phyloP scores from a whole-genome alignment of 1,140 invertebrate species.

The Monomorium pharaonis region DNA sequence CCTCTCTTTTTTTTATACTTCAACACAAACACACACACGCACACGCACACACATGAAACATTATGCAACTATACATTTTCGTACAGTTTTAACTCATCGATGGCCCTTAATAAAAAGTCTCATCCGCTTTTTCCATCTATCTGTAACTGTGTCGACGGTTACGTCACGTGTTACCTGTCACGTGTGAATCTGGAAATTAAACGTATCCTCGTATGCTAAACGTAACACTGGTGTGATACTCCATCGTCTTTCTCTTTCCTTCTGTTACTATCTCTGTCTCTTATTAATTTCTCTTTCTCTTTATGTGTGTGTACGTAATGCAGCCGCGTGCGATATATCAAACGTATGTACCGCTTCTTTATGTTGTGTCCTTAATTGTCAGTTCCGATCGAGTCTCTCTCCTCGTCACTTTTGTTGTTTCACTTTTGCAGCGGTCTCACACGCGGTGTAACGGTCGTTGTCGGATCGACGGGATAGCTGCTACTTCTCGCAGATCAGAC shows the following conservation, averaged over 20 bases:
- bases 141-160: neutral
- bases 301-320: slow-evolving; percentile 12
- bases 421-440: neutral
- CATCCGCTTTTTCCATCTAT: slow-evolving; percentile 43
- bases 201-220: neutral
- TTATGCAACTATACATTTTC: slow-evolving; percentile 20
- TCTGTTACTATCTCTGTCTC: neutral
- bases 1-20: slow-evolving; percentile 64
- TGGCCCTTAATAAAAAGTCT: slow-evolving; percentile 51
- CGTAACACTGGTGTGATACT: slow-evolving; percentile 1
- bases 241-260: neutral
- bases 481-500: neutral
- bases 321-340: slow-evolving; percentile 16
- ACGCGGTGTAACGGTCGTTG: slow-evolving; percentile 5
- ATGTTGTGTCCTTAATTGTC: slow-evolving; percentile 29
- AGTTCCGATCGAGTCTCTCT: neutral
- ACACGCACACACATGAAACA: neutral
- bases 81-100: slow-evolving; percentile 33
- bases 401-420: slow-evolving; percentile 23
- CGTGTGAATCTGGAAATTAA: slow-evolving; percentile 38
- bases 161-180: neutral
- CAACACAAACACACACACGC: neutral
- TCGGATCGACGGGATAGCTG: neutral
- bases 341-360: slow-evolving; percentile 36
- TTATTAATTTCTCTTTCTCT: slow-evolving; percentile 9